A percentile compares a stretch with the other conserved stretches of the same genome.
Conservation (phyloP, 2,888 invertebrate genomes). For the Petrophora chlorosata region DNA sequence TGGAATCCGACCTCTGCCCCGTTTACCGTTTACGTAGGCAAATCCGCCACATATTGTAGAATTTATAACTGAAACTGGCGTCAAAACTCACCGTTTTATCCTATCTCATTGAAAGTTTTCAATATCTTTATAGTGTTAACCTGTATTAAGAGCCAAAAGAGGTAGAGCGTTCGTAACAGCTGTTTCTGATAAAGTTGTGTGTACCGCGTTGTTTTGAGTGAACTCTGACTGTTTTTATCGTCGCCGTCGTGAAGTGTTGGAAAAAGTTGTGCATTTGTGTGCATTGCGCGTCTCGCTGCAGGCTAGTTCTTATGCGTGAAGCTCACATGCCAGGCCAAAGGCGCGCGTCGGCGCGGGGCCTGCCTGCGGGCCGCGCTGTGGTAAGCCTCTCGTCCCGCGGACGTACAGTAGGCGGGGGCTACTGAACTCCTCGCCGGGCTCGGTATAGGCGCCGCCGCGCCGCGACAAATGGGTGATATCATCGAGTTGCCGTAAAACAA, state of each 20-base stretch:
- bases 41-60: slow-evolving; percentile 12
- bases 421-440: background rate
- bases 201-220: slow-evolving; percentile 7
- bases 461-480: slow-evolving; percentile 23
- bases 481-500: slow-evolving; percentile 20
- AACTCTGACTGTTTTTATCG: background rate
- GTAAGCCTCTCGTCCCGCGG: no score
- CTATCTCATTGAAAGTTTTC: slow-evolving; percentile 19
- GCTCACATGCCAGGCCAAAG: no score
- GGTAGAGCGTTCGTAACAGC: slow-evolving; percentile 26
- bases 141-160: slow-evolving; percentile 5
- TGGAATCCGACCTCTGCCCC: slow-evolving; percentile 13
- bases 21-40: slow-evolving; percentile 5
- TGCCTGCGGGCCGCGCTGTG: background rate
- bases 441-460: background rate
- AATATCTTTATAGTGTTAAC: slow-evolving; percentile 5
- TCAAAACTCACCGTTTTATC: slow-evolving; percentile 24
- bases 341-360: no score
- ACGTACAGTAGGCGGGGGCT: background rate
- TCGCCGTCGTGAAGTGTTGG: no score
- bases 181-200: slow-evolving; percentile 20
- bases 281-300: no score
- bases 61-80: slow-evolving; percentile 25
- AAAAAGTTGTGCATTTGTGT: no score
- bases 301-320: no score